A percentile compares a stretch with the other conserved stretches of the same genome.
Conservation (phyloP, 1,140 invertebrate genomes). For the Calosoma granatense region DNA sequence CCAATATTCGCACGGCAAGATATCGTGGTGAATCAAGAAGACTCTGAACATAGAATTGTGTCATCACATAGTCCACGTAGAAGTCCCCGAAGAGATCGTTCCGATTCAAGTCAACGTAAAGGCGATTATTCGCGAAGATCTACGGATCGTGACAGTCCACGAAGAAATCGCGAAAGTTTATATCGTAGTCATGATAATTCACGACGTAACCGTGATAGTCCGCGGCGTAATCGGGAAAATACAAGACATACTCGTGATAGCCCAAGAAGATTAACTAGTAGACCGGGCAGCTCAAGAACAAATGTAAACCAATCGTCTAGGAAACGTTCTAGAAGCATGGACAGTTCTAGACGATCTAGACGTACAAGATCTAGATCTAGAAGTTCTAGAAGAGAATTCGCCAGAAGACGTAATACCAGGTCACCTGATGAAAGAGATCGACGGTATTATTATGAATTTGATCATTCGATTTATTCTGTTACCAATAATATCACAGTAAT, state of each 20-base stretch:
- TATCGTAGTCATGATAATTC: not conserved
- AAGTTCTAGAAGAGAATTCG: not conserved
- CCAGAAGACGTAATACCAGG: not conserved
- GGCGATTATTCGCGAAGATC: not conserved
- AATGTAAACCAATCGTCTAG: not conserved
- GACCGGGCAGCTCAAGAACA: too few species aligned
- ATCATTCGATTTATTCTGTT: too few species aligned
- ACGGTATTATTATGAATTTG: constrained; percentile 3
- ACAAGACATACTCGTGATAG: not conserved
- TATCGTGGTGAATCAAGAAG: not conserved
- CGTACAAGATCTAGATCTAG: not conserved
- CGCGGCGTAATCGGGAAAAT: not conserved
- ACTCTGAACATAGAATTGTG: not conserved
- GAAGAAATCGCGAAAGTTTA: not conserved
- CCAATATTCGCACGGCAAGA: not conserved
- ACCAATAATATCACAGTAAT: too few species aligned
- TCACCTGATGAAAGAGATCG: not conserved
- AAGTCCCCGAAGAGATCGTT: not conserved
- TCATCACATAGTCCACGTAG: not conserved
- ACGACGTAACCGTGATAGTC: not conserved
- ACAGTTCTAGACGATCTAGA: not conserved
- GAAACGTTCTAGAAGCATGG: not conserved
- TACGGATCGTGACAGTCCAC: not conserved
- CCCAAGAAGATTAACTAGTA: not conserved
- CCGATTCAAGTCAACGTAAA: not conserved